phyloP scores from a whole-genome alignment of 2,113 vertebrate genomes.

The Nycticebus coucang region DNA sequence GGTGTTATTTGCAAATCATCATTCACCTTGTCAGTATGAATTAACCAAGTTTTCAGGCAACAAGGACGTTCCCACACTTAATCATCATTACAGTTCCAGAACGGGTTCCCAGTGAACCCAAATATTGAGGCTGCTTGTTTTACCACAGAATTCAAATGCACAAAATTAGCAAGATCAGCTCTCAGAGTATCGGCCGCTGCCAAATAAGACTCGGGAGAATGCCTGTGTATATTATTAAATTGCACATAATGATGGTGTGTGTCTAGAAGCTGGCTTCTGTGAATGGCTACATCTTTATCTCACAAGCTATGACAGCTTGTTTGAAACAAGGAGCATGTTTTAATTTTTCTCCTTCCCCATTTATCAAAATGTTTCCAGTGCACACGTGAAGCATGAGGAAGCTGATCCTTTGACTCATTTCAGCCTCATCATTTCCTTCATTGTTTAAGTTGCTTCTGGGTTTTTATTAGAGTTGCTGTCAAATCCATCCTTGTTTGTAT shows the following conservation, averaged over 20 bases:
- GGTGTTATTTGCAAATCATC: neutral
- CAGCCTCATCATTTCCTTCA: neutral
- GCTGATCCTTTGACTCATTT: neutral
- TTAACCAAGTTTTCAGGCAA: slow-evolving; percentile 20
- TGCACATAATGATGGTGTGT: slow-evolving; percentile 60
- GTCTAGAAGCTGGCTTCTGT: slow-evolving; percentile 53
- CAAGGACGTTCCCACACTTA: neutral
- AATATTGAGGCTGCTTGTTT: slow-evolving; percentile 72
- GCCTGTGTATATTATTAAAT: slow-evolving; percentile 71
- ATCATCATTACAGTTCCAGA: slow-evolving; percentile 55
- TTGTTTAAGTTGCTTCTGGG: neutral
- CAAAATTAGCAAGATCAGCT: slow-evolving; percentile 67
- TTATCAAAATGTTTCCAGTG: neutral
- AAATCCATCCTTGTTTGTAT: neutral
- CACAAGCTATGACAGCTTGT: slow-evolving; percentile 40
- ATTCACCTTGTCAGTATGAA: neutral
- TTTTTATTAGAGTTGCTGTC: neutral
- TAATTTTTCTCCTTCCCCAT: neutral
- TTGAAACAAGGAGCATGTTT: slow-evolving; percentile 40
- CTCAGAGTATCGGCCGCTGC: slow-evolving; percentile 29
- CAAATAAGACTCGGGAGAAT: slow-evolving; percentile 50
- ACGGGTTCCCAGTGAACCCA: slow-evolving; percentile 61
- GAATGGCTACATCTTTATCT: slow-evolving; percentile 51
- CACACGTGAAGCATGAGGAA: neutral
- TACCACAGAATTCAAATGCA: slow-evolving; percentile 58